Conservation (phyloP, 53 echinoderm and acorn worm genomes). For the Holothuria leucospilota region DNA sequence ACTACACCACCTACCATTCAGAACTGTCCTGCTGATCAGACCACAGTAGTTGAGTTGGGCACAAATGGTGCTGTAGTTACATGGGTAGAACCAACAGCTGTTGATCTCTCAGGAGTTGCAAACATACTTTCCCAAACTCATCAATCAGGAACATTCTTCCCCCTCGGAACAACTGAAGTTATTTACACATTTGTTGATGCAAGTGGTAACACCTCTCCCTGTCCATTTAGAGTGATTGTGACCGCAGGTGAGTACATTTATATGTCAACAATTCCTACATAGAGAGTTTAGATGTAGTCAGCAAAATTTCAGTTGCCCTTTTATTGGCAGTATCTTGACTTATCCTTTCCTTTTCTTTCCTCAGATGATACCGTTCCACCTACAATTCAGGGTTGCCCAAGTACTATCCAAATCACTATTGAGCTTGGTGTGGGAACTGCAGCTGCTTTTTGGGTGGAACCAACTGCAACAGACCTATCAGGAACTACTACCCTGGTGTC, state of each 20-base stretch:
- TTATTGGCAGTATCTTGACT: too few relatives aligned
- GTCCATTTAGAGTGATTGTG: slow-evolving; percentile 66
- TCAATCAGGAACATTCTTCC: slow-evolving; percentile 54
- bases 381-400: background rate
- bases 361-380: slow-evolving; percentile 51
- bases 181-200: slow-evolving; percentile 70
- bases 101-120: background rate
- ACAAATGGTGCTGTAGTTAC: slow-evolving; percentile 7
- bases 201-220: slow-evolving; percentile 67
- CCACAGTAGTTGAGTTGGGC: slow-evolving; percentile 46
- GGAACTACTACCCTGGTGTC: slow-evolving; percentile 26
- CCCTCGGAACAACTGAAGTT: slow-evolving; percentile 65
- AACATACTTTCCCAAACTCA: background rate
- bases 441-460: slow-evolving; percentile 58
- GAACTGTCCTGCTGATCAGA: slow-evolving; percentile 65
- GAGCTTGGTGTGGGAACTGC: slow-evolving; percentile 38
- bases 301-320: too few relatives aligned
- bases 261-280: background rate
- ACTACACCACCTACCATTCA: slow-evolving; percentile 61
- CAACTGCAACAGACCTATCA: slow-evolving; percentile 59
- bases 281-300: background rate
- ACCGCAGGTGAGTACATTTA: background rate
- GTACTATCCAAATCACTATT: slow-evolving; percentile 30
- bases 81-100: slow-evolving; percentile 47
- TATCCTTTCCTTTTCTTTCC: background rate